A percentile compares a stretch with the other conserved stretches of the same genome.
Conservation (phyloP, 2,888 invertebrate species). For the Papilio gigon region DNA sequence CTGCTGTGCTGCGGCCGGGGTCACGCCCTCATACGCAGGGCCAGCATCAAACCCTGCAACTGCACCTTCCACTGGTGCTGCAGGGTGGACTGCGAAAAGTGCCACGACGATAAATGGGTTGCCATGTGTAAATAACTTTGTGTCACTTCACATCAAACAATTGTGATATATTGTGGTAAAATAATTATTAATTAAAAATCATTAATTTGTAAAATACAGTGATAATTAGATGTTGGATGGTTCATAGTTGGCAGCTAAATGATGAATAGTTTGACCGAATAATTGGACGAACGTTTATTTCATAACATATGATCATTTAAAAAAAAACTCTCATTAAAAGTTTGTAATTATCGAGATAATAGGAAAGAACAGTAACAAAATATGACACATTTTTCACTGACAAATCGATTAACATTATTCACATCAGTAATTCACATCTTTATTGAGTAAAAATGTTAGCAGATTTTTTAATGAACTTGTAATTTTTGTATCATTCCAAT, state of each 20-base stretch:
- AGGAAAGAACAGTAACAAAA: no score
- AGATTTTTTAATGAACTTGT: no score
- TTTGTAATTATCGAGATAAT: no score
- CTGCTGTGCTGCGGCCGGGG: conserved; percentile 95
- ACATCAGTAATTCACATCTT: no score
- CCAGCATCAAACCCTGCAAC: conserved; percentile 90
- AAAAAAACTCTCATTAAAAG: no score
- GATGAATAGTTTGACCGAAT: no score
- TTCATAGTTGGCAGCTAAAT: not conserved
- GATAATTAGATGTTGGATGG: not conserved
- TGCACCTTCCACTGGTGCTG: conserved; percentile 98
- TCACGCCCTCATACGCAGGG: conserved; percentile 89
- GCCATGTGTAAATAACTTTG: conserved; percentile 91
- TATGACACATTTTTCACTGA: no score
- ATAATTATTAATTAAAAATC: conserved; percentile 31
- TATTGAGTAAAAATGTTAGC: no score
- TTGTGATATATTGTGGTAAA: conserved; percentile 43
- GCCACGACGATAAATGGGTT: conserved; percentile 93
- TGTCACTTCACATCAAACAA: not conserved
- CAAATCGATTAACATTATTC: no score
- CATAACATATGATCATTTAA: no score
- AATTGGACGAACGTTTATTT: no score
- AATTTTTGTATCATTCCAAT: no score
- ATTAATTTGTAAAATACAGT: conserved; percentile 3
- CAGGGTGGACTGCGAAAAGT: conserved; percentile 93